These are phyloP conservation scores for Calidris pygmaea DNA, from an alignment of 2,113 vertebrate species.

Conservation along the genomic window DNA sequence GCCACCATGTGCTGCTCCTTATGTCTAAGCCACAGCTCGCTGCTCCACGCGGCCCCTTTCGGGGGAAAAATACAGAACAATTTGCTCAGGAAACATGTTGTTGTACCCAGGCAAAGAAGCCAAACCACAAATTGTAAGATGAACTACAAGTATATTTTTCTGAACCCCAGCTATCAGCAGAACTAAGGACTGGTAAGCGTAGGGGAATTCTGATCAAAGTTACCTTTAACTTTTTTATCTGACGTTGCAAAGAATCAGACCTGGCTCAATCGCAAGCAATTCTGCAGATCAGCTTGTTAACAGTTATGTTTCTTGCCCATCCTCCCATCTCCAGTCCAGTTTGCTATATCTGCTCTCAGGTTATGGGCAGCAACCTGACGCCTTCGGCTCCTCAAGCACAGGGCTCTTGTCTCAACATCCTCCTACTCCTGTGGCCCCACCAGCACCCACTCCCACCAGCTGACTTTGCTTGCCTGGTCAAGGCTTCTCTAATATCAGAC, in stretches of 20 bases:
- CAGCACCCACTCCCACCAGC: neutral
- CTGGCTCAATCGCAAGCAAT: neutral
- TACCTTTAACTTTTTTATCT: neutral
- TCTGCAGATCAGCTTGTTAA: neutral
- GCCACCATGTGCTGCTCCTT: constrained; percentile 3
- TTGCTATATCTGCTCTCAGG: neutral
- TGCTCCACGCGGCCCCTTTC: neutral
- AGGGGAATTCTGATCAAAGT: neutral
- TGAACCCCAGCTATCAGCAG: neutral
- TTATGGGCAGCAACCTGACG: neutral
- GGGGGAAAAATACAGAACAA: neutral
- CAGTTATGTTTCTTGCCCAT: neutral
- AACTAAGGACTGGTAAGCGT: neutral
- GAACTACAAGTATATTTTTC: neutral
- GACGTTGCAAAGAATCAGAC: neutral
- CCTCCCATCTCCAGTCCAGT: neutral
- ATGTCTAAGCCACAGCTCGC: neutral
- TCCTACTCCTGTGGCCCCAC: neutral
- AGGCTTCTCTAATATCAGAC: neutral
- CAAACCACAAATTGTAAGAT: neutral
- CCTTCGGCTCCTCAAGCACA: neutral
- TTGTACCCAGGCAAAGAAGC: neutral
- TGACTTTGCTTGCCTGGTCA: neutral
- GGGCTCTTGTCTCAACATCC: neutral
- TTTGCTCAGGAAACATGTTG: neutral